These are phyloP conservation scores for Bombus terrestris DNA, from an alignment of 1,140 invertebrate genomes.

Conservation along the genomic window DNA sequence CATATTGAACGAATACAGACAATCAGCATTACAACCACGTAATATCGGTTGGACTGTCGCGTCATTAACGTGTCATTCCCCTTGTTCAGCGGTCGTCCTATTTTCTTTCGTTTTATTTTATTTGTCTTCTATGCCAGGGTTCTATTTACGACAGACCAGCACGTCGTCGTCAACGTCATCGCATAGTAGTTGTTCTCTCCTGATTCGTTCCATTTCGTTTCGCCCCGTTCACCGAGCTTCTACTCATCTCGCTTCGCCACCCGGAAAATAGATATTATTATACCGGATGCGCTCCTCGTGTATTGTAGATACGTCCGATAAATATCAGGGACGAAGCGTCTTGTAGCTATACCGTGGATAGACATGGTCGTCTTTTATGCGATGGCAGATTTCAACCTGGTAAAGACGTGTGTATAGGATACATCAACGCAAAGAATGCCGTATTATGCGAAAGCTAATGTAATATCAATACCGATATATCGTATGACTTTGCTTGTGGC, in stretches of 20 bases:
- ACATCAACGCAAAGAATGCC: neutral
- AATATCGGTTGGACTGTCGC: conserved; percentile 51
- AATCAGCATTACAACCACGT: conserved; percentile 62
- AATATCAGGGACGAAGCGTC: conserved; percentile 68
- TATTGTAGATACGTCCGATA: conserved; percentile 70
- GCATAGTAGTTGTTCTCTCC: conserved; percentile 47
- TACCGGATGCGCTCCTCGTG: conserved; percentile 64
- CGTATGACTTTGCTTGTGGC: too few species aligned
- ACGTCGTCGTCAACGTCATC: conserved; percentile 48
- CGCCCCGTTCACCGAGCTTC: conserved; percentile 55
- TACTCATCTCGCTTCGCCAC: conserved; percentile 71
- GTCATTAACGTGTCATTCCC: conserved; percentile 36
- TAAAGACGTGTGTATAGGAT: neutral
- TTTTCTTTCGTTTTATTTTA: conserved; percentile 75
- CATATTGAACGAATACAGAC: neutral
- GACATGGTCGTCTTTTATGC: conserved; percentile 60
- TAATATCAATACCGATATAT: neutral
- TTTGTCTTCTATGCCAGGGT: conserved; percentile 62
- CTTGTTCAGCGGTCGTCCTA: conserved; percentile 63
- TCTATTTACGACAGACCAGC: conserved; percentile 54
- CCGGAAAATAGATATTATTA: conserved; percentile 78
- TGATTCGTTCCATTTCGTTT: conserved; percentile 62
- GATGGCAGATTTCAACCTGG: conserved; percentile 40
- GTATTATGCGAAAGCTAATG: neutral
- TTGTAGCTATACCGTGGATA: conserved; percentile 31